Base-by-base conservation (phyloP, 92 coral and sea anemone species). In the Pocillopora meandrina region DNA sequence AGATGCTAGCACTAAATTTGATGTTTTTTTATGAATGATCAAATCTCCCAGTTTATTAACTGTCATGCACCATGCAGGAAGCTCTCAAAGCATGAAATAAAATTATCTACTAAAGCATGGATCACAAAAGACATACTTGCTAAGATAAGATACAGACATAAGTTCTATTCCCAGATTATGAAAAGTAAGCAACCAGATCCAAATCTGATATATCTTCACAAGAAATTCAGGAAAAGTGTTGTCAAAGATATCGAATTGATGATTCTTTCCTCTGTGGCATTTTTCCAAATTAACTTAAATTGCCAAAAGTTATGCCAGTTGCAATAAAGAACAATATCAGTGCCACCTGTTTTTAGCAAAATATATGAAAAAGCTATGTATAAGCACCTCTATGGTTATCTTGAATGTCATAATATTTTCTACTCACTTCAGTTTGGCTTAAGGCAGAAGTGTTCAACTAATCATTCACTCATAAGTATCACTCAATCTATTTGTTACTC, bases 351-450 rank as follows among this genome's bases (percentile, higher is more conserved):
- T 14, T 65, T 84, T 21, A 70, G 84, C 65, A 49, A 66, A 65
- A 65, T 81, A 84, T 60, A 33, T 65, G 78, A 71, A 70, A 61
- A 79, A n/a, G 35, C 60, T 31, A 80, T 80, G 81, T 56, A 31
- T 47, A 80, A 73, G 74, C 86, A 68, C 42, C 58, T 87, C 20
- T 80, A 42, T 58, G 55, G 33, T 73, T 80, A 63, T 56, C 85
- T 87, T 71, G 90, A 87, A 64, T 47, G 65, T 61, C 65, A 87
- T 34, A 70, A 62, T 34, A 86, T 86, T n/a, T 55, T 86, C 9
- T 36, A 72, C 55, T 61, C 82, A 64, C 88, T 79, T 33, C 85
- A 86, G 5, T 86, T 86, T 79, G 89, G 89, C 36, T 86, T 86
- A 17, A 75, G 88, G 21, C 70, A 64, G 60, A 65, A 42, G 19